Conservation (phyloP, 2,797 vertebrate species). For the Simalia tracyae region DNA sequence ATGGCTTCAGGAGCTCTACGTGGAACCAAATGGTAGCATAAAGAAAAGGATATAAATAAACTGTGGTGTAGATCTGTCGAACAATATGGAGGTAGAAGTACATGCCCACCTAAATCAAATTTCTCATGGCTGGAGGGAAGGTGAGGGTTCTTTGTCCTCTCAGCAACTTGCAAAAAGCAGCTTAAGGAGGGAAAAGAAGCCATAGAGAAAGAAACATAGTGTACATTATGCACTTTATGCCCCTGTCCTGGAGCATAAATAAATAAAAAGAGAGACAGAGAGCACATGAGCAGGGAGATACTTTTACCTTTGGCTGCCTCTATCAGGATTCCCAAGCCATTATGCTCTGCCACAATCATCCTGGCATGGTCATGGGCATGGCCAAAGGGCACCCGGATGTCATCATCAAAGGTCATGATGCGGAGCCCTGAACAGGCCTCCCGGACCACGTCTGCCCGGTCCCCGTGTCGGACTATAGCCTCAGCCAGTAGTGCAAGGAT, state of each 20-base stretch:
- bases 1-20: background rate
- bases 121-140: background rate
- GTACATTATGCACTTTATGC: background rate
- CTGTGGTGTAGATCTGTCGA: background rate
- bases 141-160: background rate
- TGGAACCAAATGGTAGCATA: background rate
- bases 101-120: background rate
- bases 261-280: background rate
- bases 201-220: background rate
- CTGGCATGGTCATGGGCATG: conserved; percentile 90
- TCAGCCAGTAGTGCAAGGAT: conserved; percentile 77
- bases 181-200: background rate
- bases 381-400: conserved; percentile 90
- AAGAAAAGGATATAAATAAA: background rate
- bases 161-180: background rate
- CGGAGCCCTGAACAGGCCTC: conserved; percentile 80
- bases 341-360: conserved; percentile 88
- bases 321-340: conserved; percentile 85
- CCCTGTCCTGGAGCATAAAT: background rate
- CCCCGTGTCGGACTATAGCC: conserved; percentile 70
- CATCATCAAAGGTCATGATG: conserved; percentile 92
- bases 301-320: conserved; percentile 87
- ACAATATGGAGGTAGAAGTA: background rate
- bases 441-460: conserved; percentile 75
- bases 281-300: fast-evolving